A percentile compares a stretch with the other conserved stretches of the same genome.
Evolutionary conservation across 2,113 vertebrate genomes (phyloP).

Genomic region (Bucco capensis): DNA sequence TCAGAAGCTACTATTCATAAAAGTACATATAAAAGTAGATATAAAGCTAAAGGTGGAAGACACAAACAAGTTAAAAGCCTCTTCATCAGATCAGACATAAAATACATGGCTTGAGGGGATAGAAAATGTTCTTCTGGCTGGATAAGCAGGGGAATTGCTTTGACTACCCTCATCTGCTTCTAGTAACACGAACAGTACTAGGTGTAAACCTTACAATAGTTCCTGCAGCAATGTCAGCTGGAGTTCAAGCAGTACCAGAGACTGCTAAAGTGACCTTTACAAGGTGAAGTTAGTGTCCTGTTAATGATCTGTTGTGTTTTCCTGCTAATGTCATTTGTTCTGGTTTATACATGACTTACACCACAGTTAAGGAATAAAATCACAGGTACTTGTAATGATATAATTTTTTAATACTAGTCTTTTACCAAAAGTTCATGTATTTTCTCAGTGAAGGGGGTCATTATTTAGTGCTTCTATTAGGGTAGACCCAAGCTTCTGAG

Average conservation of each 20-base stretch:
- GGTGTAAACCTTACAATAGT: not conserved
- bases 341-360: not conserved
- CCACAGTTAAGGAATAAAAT: not conserved
- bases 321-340: not conserved
- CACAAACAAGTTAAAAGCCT: not conserved
- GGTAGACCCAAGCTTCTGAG: not conserved
- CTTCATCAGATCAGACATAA: not conserved
- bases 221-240: not conserved
- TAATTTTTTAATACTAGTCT: not conserved
- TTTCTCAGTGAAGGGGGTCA: not conserved
- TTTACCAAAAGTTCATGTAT: not conserved
- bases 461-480: constrained; percentile 44
- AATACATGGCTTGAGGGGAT: not conserved
- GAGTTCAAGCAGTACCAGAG: not conserved
- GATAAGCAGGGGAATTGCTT: not conserved
- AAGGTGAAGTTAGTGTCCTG: not conserved
- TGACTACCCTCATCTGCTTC: not conserved
- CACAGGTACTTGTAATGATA: not conserved
- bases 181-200: not conserved
- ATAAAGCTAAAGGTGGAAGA: not conserved
- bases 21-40: not conserved
- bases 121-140: not conserved
- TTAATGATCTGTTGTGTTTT: constrained; percentile 21
- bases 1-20: not conserved
- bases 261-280: not conserved